A percentile compares a stretch with the other conserved stretches of the same genome.
These are phyloP conservation scores for Periphyllus acericola DNA, from an alignment of 2,888 invertebrate species.

Conservation along the genomic window DNA sequence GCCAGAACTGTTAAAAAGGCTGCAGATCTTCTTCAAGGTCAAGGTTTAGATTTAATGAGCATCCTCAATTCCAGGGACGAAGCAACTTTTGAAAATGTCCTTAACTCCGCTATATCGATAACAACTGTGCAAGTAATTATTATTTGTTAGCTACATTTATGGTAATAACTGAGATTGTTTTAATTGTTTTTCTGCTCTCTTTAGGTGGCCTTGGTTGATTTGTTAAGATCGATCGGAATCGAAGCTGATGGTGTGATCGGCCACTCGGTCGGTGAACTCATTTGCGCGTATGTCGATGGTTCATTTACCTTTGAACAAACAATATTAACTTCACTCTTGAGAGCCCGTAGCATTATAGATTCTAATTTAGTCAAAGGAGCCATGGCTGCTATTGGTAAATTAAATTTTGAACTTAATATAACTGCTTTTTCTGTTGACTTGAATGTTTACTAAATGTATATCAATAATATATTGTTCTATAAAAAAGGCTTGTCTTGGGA, in stretches of 20 bases:
- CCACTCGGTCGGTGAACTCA: constrained; percentile 78
- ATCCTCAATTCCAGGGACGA: constrained; percentile 83
- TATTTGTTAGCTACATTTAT: constrained; percentile 12
- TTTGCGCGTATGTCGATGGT: constrained; percentile 78
- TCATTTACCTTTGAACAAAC: constrained; percentile 94
- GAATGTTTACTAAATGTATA: too few relatives aligned
- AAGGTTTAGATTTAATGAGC: constrained; percentile 84
- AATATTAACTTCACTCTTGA: constrained; percentile 91
- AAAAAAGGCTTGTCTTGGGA: constrained; percentile 82
- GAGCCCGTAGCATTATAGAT: constrained; percentile 85
- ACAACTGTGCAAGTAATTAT: constrained; percentile 84
- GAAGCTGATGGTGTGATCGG: constrained; percentile 94
- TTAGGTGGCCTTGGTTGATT: constrained; percentile 90
- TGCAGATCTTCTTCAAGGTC: constrained; percentile 79
- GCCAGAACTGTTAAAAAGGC: constrained; percentile 77
- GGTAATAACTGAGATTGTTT: neutral
- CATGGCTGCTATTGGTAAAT: constrained; percentile 89
- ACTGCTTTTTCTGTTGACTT: too few relatives aligned
- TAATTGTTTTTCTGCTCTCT: neutral
- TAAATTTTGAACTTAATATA: neutral
- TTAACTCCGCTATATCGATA: constrained; percentile 92
- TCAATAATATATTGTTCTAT: too few relatives aligned
- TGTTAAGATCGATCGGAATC: constrained; percentile 80
- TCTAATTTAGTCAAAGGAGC: constrained; percentile 78
- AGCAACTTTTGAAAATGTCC: constrained; percentile 82